Conservation (phyloP, 2,888 invertebrate species). For the Rhimphoctona megacephalus region DNA sequence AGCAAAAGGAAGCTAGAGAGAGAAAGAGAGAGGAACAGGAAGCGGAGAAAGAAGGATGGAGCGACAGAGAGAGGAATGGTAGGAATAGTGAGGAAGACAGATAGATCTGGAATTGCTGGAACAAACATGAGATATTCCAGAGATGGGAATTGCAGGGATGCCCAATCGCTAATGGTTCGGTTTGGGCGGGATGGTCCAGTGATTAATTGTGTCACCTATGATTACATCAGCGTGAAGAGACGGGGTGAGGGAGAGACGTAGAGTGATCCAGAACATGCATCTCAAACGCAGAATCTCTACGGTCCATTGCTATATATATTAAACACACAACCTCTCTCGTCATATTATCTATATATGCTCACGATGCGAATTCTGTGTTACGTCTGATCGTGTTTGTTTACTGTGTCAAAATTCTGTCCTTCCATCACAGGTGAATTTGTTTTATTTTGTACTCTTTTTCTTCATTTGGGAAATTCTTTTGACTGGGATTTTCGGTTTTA, state of each 20-base stretch:
- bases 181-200: slow-evolving; percentile 78
- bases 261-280: slow-evolving; percentile 51
- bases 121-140: slow-evolving; percentile 51
- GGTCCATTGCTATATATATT: slow-evolving; percentile 62
- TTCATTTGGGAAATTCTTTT: not conserved
- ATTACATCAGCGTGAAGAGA: slow-evolving; percentile 77
- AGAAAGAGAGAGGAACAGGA: not conserved
- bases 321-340: slow-evolving; percentile 37
- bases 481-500: not conserved
- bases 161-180: slow-evolving; percentile 79
- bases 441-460: not conserved
- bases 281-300: slow-evolving; percentile 45
- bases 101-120: slow-evolving; percentile 21
- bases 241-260: slow-evolving; percentile 5
- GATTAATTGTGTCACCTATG: slow-evolving; percentile 83
- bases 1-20: not conserved
- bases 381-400: slow-evolving; percentile 76
- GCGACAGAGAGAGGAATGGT: slow-evolving; percentile 1
- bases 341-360: slow-evolving; percentile 68
- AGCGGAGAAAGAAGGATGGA: not conserved
- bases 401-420: slow-evolving; percentile 4
- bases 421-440: not conserved
- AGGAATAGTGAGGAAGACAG: slow-evolving; percentile 27
- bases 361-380: slow-evolving; percentile 74
- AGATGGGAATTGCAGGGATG: slow-evolving; percentile 50